Conservation (phyloP, 2,113 vertebrate species). For the Campylomormyrus numenius region DNA sequence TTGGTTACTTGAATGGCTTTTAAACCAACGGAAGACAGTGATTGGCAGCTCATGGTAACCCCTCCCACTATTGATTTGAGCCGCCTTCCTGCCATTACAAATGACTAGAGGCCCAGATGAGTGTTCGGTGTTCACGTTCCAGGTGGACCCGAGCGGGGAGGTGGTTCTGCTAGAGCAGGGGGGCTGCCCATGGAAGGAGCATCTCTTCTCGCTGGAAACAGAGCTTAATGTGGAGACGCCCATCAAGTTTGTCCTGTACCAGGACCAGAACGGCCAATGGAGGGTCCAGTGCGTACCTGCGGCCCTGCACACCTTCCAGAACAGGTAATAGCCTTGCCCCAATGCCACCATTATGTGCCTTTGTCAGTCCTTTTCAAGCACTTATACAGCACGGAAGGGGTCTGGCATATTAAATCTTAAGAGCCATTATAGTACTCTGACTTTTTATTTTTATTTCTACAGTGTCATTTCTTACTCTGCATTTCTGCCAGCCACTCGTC, state of each 20-base stretch:
- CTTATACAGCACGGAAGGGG: not conserved
- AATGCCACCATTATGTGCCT: not conserved
- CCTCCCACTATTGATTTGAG: not conserved
- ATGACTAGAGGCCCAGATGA: not conserved
- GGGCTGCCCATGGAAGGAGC: constrained; percentile 90
- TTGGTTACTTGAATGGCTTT: not conserved
- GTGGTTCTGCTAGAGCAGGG: constrained; percentile 70
- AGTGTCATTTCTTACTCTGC: not conserved
- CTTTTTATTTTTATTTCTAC: not conserved
- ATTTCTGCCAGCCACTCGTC: not conserved
- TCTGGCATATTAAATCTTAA: not conserved
- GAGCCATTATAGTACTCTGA: not conserved
- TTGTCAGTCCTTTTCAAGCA: not conserved
- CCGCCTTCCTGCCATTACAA: not conserved
- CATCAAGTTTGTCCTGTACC: constrained; percentile 75
- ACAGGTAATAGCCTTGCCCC: constrained; percentile 59
- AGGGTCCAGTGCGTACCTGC: constrained; percentile 83
- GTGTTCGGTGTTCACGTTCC: constrained; percentile 6
- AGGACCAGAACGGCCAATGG: constrained; percentile 75
- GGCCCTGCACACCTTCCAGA: constrained; percentile 75
- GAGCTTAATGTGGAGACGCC: constrained; percentile 59
- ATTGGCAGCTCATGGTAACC: not conserved
- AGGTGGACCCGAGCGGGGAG: constrained; percentile 80
- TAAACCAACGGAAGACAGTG: not conserved
- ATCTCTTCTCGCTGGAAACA: constrained; percentile 74